phyloP scores from a whole-genome alignment of 1,140 invertebrate genomes.

The Lycorma delicatula region DNA sequence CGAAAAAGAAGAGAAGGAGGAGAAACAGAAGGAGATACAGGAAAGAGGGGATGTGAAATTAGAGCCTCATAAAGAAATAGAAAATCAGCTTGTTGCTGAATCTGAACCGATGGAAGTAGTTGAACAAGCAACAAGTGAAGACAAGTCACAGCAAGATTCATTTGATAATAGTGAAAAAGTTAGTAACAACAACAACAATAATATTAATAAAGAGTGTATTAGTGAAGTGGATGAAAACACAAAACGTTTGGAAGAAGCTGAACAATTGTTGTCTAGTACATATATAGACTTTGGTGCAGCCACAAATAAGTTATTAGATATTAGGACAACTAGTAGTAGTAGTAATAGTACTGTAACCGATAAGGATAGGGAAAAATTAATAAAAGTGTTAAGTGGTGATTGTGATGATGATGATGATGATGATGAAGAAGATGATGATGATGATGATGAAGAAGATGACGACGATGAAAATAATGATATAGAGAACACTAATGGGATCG shows the following conservation, averaged over 20 bases:
- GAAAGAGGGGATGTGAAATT: conserved; percentile 15
- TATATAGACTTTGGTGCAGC: conserved; percentile 23
- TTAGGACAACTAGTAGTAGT: background rate
- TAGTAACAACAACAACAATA: conserved; percentile 32
- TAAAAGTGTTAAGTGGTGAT: conserved; percentile 25
- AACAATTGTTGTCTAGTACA: conserved; percentile 24
- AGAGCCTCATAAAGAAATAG: too few species aligned
- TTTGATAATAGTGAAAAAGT: conserved; percentile 32
- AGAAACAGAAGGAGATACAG: conserved; percentile 32
- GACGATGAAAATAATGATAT: background rate
- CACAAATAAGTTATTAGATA: conserved; percentile 22
- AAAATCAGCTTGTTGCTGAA: background rate
- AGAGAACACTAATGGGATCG: conserved; percentile 12
- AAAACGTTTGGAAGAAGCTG: conserved; percentile 24
- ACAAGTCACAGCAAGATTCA: background rate
- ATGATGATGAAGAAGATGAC: conserved; percentile 3
- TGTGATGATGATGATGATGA: conserved; percentile 27
- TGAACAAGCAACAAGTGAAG: background rate
- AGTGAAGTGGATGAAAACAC: conserved; percentile 26
- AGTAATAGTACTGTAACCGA: conserved; percentile 9
- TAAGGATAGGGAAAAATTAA: conserved; percentile 19
- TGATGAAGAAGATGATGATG: conserved; percentile 31
- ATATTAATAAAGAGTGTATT: conserved; percentile 28
- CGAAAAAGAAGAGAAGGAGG: conserved; percentile 33
- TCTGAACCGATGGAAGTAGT: background rate